Evolutionary conservation across 2,888 invertebrate genomes (phyloP), one percentile per base, ranked within the genome.

Genomic region (Ectemnius lituratus): DNA sequence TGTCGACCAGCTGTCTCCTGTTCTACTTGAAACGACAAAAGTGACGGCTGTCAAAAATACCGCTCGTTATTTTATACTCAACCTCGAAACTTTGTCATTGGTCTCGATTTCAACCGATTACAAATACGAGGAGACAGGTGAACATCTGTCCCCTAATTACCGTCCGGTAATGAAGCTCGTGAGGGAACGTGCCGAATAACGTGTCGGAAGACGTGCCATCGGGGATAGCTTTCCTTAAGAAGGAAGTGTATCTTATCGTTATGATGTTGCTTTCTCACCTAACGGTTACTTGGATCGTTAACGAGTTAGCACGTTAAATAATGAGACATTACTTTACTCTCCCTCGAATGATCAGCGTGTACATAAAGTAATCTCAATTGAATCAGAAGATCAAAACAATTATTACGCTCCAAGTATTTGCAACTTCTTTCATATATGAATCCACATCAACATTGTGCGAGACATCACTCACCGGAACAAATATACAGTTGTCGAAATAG

Each of bases 241-340:
- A 37, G 37, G 5, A 37, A 37, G 37, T 11, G 37, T 37, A 11
- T 6, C 62, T 47, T 47, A 62, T 49, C 62, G 23, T 49, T 62
- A 49, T 62, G 62, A 49, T 62, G 62, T 47, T 20, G 14, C 47
- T 62, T 62, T 62, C 62, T 27, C 49, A 27, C 23, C 28, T 49
- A 8, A 14, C 61, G 47, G 49, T 49, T 27, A 27, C 3, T 37
- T 37, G 37, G 23, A 23, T 52, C 23, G 49, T 23, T 49, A 49
- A 49, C 49, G 23, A 47, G 14, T 37, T 47, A 20, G n/a, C n/a
- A 23, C 23, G 16, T 14, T 6, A 13, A 49, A 62, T 47, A 62
- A 62, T 62, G 23, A 20, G 6, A 8, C 37, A 18, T 45, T 46
- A 16, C 27, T 14, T 16, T 13, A 52, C n/a, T 16, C 37, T 52